phyloP scores from a whole-genome alignment of 2,113 vertebrate species.

The Aix galericulata region DNA sequence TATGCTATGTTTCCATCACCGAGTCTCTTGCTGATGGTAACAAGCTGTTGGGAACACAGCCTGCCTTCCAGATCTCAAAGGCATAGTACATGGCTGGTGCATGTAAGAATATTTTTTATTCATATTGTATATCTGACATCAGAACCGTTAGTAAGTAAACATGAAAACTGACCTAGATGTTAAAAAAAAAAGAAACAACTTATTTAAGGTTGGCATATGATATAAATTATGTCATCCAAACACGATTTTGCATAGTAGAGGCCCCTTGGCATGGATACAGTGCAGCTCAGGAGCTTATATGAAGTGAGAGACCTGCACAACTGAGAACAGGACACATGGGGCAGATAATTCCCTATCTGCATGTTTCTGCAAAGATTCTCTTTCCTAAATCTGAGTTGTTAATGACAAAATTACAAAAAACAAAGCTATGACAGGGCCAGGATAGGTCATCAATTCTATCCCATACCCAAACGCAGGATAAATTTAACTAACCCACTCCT shows the following conservation, averaged over 20 bases:
- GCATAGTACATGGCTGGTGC: background rate
- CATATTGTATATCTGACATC: background rate
- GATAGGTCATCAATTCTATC: background rate
- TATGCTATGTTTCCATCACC: background rate
- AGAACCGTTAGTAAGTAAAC: background rate
- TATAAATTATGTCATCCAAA: background rate
- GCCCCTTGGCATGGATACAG: background rate
- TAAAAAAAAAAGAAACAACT: background rate
- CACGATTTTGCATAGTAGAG: background rate
- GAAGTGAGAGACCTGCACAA: background rate
- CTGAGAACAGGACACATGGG: background rate
- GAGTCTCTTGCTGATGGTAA: background rate
- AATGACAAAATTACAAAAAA: background rate
- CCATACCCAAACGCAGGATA: rapidly evolving
- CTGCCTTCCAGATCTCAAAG: background rate
- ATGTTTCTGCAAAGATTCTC: background rate
- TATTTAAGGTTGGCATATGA: background rate
- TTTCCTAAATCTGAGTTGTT: background rate
- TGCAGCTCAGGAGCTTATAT: background rate
- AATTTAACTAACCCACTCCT: background rate
- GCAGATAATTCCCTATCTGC: rapidly evolving
- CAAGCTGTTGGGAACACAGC: background rate
- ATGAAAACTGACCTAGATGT: background rate
- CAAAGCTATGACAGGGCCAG: background rate
- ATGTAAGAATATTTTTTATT: background rate